Evolutionary conservation across 2,888 invertebrate species (phyloP).

Genomic region (Onthophagus sagittarius): DNA sequence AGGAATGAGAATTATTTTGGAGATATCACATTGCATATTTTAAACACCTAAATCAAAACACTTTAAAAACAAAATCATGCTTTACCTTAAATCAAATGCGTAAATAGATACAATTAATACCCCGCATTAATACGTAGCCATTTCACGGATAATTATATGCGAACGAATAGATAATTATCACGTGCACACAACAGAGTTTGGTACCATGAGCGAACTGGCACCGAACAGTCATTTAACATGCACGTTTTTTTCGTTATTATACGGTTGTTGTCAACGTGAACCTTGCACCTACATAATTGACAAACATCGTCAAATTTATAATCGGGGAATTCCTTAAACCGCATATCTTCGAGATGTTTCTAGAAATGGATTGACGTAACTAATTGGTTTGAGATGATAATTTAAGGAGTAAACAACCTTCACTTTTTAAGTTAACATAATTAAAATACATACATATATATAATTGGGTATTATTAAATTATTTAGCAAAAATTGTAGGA

Average conservation of each 20-base stretch:
- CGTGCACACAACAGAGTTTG: not conserved
- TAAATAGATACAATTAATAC: no score
- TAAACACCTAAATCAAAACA: no score
- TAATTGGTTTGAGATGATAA: not conserved
- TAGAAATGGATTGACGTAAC: not conserved
- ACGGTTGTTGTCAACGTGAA: not conserved
- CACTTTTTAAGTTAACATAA: not conserved
- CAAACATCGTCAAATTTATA: not conserved
- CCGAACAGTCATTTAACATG: not conserved
- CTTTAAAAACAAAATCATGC: no score
- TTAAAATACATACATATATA: not conserved
- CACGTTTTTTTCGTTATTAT: not conserved
- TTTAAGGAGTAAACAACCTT: not conserved
- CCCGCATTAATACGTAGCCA: not conserved
- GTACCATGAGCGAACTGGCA: not conserved
- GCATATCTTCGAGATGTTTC: not conserved
- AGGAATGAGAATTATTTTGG: no score
- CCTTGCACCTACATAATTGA: not conserved
- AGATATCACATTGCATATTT: no score
- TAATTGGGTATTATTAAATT: not conserved
- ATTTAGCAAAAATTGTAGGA: no score
- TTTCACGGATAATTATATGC: not conserved
- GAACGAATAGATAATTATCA: not conserved
- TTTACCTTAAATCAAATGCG: no score
- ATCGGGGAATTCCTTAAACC: not conserved